Percentiles rank a stretch among this genome's conserved stretches.
These are phyloP conservation scores for Eupithecia vulgata DNA, from an alignment of 2,888 invertebrate species.

Conservation along the genomic window DNA sequence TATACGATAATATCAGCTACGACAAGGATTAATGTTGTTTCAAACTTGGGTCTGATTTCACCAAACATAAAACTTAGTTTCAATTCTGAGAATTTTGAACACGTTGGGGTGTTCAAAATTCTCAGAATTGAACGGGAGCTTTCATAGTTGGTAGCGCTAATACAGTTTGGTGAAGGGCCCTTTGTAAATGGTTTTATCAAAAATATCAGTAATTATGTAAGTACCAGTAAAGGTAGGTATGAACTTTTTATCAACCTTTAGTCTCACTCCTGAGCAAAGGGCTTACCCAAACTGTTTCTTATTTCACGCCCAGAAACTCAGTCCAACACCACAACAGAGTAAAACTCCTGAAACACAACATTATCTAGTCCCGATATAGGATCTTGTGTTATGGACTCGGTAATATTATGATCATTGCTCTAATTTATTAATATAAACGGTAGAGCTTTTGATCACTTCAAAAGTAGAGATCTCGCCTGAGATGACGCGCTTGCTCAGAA, in stretches of 20 bases:
- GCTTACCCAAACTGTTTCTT: no score
- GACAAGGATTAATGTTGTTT: conserved; percentile 15
- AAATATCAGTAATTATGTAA: neutral
- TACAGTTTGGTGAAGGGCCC: neutral
- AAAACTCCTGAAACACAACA: no score
- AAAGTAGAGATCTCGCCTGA: no score
- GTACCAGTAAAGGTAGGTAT: neutral
- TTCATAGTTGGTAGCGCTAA: neutral
- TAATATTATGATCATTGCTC: neutral
- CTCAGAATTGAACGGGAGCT: neutral
- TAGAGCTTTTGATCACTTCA: neutral
- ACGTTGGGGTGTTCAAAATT: neutral
- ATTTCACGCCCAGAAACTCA: no score
- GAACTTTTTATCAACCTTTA: no score
- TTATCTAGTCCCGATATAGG: neutral
- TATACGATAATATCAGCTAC: conserved; percentile 4
- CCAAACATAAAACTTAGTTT: conserved; percentile 2
- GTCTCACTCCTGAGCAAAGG: no score
- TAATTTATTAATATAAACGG: neutral
- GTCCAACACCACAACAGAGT: no score
- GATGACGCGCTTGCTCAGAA: no score
- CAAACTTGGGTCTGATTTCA: conserved; percentile 1
- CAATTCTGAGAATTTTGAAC: no score
- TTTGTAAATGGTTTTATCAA: neutral
- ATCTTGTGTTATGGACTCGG: neutral